Evolutionary conservation across 2,888 invertebrate genomes (phyloP).

Genomic region (Epirrita christyi): DNA sequence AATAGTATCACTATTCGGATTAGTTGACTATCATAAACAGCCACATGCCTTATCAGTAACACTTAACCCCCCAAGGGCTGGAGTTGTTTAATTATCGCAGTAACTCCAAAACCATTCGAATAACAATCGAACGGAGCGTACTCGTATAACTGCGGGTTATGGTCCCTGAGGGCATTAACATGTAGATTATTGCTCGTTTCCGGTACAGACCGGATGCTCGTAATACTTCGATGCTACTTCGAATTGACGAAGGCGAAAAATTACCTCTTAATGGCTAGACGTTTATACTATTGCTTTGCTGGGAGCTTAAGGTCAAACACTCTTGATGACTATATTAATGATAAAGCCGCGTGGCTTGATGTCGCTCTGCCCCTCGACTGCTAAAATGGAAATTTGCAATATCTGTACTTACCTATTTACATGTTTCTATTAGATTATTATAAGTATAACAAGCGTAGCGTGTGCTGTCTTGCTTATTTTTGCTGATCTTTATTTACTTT

Average conservation of each 20-base stretch:
- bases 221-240: slow-evolving; percentile 19
- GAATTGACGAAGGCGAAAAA: slow-evolving; percentile 4
- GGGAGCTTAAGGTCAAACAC: too few relatives aligned
- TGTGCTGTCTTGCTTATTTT: too few relatives aligned
- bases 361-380: too few relatives aligned
- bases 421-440: too few relatives aligned
- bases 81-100: slow-evolving; percentile 40
- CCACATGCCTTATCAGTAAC: not conserved
- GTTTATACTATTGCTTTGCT: too few relatives aligned
- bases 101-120: slow-evolving; percentile 46
- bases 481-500: too few relatives aligned
- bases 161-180: slow-evolving; percentile 43
- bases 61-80: slow-evolving; percentile 15
- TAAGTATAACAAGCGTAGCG: too few relatives aligned
- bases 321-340: too few relatives aligned
- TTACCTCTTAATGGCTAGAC: not conserved
- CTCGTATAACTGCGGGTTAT: slow-evolving; percentile 45
- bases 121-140: slow-evolving; percentile 45
- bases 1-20: not conserved
- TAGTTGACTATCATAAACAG: not conserved
- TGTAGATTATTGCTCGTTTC: slow-evolving; percentile 43
- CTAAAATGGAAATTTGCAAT: too few relatives aligned
- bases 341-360: too few relatives aligned
- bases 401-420: too few relatives aligned
- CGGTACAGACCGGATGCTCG: slow-evolving; percentile 22